These are phyloP conservation scores for Troilus luridus DNA, from an alignment of 2,888 invertebrate species.

Conservation along the genomic window DNA sequence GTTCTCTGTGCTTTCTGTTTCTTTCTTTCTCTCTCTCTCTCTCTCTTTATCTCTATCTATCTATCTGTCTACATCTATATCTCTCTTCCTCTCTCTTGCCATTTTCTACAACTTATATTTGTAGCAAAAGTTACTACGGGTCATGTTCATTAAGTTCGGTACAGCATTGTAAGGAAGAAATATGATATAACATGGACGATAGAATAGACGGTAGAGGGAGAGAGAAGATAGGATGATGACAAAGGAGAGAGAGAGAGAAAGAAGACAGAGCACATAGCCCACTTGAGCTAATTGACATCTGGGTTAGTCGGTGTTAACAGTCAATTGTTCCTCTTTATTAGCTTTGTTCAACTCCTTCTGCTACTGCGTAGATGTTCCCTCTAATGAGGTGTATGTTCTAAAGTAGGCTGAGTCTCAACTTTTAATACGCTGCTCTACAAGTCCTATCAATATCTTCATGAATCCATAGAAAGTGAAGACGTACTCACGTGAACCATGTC, in stretches of 20 bases:
- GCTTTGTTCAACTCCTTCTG: slow-evolving; percentile 22
- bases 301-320: slow-evolving; percentile 4
- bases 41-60: too few relatives aligned
- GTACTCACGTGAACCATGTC: too few relatives aligned
- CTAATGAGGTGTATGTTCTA: not conserved
- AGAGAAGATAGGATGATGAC: not conserved
- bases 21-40: too few relatives aligned
- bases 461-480: too few relatives aligned
- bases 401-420: slow-evolving; percentile 15
- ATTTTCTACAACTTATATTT: too few relatives aligned
- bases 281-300: slow-evolving; percentile 32
- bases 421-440: not conserved
- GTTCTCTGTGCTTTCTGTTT: too few relatives aligned
- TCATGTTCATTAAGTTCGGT: not conserved
- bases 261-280: not conserved
- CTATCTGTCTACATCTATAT: too few relatives aligned
- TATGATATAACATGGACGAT: too few relatives aligned
- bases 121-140: too few relatives aligned
- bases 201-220: not conserved
- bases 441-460: too few relatives aligned
- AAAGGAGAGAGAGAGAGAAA: too few relatives aligned
- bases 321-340: slow-evolving; percentile 38
- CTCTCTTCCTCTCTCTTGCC: too few relatives aligned
- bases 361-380: not conserved
- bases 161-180: not conserved